Percentiles rank a stretch among this genome's conserved stretches.
Conservation (phyloP, 2,888 invertebrate species). For the Zhengitettix transpicula region DNA sequence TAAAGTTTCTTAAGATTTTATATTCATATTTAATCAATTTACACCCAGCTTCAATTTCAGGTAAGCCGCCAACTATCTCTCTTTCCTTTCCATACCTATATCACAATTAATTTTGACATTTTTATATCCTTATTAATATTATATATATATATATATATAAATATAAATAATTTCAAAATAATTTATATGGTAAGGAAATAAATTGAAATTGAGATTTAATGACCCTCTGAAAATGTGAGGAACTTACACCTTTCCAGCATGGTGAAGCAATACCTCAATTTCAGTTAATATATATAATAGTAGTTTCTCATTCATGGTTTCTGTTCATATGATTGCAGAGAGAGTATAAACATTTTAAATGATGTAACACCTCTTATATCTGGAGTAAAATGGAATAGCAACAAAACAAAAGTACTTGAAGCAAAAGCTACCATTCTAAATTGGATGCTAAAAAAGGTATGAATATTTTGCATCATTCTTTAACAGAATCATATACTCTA, state of each 20-base stretch:
- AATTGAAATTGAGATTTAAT: background rate
- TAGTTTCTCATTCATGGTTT: background rate
- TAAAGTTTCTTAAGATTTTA: no score
- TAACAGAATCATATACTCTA: no score
- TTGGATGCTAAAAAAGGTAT: slow-evolving; percentile 21
- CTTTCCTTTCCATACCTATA: no score
- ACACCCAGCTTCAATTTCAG: no score
- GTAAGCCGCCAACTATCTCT: no score
- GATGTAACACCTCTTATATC: slow-evolving; percentile 21
- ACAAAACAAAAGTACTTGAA: slow-evolving; percentile 17
- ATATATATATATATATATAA: no score
- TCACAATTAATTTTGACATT: no score
- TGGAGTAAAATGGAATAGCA: slow-evolving; percentile 17
- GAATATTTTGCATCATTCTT: no score
- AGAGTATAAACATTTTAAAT: slow-evolving; percentile 16
- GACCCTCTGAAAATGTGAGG: background rate
- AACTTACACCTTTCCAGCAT: background rate
- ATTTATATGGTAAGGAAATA: no score
- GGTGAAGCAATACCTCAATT: background rate
- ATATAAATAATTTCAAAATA: no score
- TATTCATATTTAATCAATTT: no score
- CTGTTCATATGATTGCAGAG: slow-evolving; percentile 5
- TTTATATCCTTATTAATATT: no score
- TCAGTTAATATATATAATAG: background rate
- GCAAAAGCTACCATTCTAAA: slow-evolving; percentile 23